Conservation (phyloP, 1,140 invertebrate genomes). For the Ceratina australensis region DNA sequence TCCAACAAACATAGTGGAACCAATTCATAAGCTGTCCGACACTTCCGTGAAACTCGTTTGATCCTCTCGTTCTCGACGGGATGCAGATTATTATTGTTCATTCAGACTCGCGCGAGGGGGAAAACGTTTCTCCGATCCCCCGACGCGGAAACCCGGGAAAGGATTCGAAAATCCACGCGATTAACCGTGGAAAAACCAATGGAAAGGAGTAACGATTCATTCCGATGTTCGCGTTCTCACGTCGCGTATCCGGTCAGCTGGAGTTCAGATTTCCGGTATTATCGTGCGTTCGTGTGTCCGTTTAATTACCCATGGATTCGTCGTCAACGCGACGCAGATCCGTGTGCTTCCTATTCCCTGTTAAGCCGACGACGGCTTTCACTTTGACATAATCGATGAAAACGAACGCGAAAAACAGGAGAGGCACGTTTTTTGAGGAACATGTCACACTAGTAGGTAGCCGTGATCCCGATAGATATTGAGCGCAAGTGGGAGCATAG, state of each 20-base stretch:
- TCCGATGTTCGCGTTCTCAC: background rate
- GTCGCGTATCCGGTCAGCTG: constrained; percentile 51
- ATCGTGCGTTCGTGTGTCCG: constrained; percentile 23
- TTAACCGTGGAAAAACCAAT: background rate
- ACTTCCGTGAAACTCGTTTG: too few species aligned
- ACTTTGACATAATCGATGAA: constrained; percentile 48
- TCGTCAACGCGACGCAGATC: constrained; percentile 33
- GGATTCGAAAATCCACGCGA: background rate
- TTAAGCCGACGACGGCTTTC: constrained; percentile 41
- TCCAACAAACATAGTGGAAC: background rate
- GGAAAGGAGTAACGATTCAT: background rate
- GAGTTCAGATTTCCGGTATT: constrained; percentile 55
- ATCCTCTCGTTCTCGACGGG: constrained; percentile 18
- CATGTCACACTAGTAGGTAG: background rate
- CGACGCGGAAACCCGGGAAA: background rate
- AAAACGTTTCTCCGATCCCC: constrained; percentile 6
- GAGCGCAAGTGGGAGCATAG: background rate
- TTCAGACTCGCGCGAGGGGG: constrained; percentile 11
- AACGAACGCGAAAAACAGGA: constrained; percentile 19
- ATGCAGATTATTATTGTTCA: constrained; percentile 54
- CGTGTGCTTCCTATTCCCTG: constrained; percentile 23
- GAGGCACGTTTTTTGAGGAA: background rate
- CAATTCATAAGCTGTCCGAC: too few species aligned
- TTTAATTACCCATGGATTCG: constrained; percentile 45
- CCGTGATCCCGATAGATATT: background rate